Evolutionary conservation across 2,888 invertebrate genomes (phyloP), one percentile per base, ranked within the genome.

Genomic region (Teleiodes luculella): DNA sequence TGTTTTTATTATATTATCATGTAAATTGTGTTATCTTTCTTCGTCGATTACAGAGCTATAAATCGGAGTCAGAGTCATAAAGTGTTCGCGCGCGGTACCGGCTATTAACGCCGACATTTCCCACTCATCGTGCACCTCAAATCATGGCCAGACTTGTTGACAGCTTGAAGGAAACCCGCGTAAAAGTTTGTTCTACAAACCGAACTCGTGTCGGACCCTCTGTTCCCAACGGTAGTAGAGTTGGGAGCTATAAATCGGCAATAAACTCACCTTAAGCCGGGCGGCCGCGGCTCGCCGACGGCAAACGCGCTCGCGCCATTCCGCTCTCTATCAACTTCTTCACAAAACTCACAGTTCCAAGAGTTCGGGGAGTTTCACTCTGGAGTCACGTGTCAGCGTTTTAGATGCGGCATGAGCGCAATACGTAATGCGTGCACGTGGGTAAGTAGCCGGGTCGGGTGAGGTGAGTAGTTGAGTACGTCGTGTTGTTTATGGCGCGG

Each of bases 231-330:
- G 65, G 75, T 74, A 74, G 70, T 67, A 65, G 76, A 75, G 72
- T 79, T 73, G 78, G 78, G 78, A 75, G 80, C 79, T 74, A 80
- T 86, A 86, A 86, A 88, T 86, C 81, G 87, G 79, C 86, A 80
- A 86, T 86, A 86, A 87, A 88, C 88, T 88, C 78, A 89, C 88
- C 88, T 88, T 81, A 87, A 76, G 83, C 85, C 83, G 79, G 70
- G 72, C 80, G 78, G 78, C 78, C 80, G 84, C 83, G 76, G 75
- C 76, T 80, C 78, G 80, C 88, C 88, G 88, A 66, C 87, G 87
- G 87, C 77, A 73, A 77, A 74, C 79, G 76, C 72, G 75, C 77
- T 74, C 81, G 81, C 84, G 83, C 80, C 87, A 88, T 87, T 70
- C 80, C 83, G 80, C 80, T 74, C 69, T 71, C 70, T 76, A 74